Evolutionary conservation across 2,797 vertebrate species (phyloP).

Genomic region (Rhyacichthys aspro): DNA sequence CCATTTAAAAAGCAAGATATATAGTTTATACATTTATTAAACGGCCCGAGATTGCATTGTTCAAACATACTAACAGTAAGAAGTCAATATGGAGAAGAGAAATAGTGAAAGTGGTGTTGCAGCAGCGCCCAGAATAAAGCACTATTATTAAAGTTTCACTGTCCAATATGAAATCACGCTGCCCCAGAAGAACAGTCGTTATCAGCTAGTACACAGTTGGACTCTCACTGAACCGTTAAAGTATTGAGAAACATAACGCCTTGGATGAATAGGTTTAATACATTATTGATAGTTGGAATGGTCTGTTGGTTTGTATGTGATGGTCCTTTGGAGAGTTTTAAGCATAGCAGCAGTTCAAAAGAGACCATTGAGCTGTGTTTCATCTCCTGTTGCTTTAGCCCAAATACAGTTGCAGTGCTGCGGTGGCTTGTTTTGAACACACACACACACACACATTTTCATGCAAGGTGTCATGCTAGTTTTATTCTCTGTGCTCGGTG

Average conservation of each 20-base stretch:
- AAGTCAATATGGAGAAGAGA: background rate
- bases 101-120: constrained; percentile 13
- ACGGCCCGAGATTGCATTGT: background rate
- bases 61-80: constrained; percentile 10
- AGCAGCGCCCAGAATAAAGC: constrained; percentile 33
- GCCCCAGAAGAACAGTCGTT: constrained; percentile 39
- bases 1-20: constrained; percentile 14
- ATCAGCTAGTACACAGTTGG: constrained; percentile 25
- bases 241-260: constrained; percentile 60
- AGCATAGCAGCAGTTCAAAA: constrained; percentile 60
- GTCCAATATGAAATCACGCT: constrained; percentile 41
- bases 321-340: constrained; percentile 62
- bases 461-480: constrained; percentile 61
- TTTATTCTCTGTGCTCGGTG: constrained; percentile 62
- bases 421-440: constrained; percentile 43
- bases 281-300: constrained; percentile 68
- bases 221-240: constrained; percentile 53
- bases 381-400: constrained; percentile 62
- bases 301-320: constrained; percentile 63
- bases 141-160: constrained; percentile 39
- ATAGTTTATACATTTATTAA: background rate
- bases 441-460: constrained; percentile 10
- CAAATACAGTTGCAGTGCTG: constrained; percentile 46
- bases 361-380: constrained; percentile 53
- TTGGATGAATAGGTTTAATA: constrained; percentile 69